phyloP scores from a whole-genome alignment of 2,888 invertebrate genomes.

The Folsomia candida region DNA sequence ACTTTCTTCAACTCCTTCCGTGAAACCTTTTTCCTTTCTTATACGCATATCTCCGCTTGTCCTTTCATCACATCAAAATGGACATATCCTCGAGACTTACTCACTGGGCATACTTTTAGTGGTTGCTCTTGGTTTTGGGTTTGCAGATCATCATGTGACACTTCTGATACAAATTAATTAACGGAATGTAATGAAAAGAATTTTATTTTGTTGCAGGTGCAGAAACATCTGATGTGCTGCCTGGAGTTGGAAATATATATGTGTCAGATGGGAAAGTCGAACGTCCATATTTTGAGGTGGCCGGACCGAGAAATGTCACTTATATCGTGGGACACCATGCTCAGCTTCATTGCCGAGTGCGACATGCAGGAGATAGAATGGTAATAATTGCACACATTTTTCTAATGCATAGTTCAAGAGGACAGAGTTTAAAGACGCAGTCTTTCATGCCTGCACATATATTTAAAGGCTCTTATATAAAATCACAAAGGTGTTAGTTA shows the following conservation, averaged over 20 bases:
- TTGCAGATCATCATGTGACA: too few species aligned
- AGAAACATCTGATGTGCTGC: slow-evolving; percentile 47
- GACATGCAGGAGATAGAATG: slow-evolving; percentile 81
- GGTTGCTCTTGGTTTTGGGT: too few species aligned
- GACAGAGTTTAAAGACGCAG: neutral
- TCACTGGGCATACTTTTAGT: too few species aligned
- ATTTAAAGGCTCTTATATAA: too few species aligned
- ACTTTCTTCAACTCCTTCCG: neutral
- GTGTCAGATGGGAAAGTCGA: slow-evolving; percentile 54
- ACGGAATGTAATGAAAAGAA: too few species aligned
- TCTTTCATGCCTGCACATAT: too few species aligned
- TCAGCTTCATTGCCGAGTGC: slow-evolving; percentile 75
- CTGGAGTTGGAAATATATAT: slow-evolving; percentile 47
- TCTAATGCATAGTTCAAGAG: neutral
- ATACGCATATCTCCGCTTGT: neutral
- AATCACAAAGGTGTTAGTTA: too few species aligned
- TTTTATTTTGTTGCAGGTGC: slow-evolving; percentile 38
- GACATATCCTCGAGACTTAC: too few species aligned
- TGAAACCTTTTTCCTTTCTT: neutral
- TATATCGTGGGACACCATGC: slow-evolving; percentile 80
- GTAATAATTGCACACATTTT: slow-evolving; percentile 57
- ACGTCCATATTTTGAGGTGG: slow-evolving; percentile 79
- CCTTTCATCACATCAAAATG: too few species aligned
- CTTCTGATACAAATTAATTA: too few species aligned
- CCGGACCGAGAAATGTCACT: slow-evolving; percentile 77